Evolutionary conservation across 2,888 invertebrate species (phyloP).

Genomic region (Lasioglossum pauxillum): DNA sequence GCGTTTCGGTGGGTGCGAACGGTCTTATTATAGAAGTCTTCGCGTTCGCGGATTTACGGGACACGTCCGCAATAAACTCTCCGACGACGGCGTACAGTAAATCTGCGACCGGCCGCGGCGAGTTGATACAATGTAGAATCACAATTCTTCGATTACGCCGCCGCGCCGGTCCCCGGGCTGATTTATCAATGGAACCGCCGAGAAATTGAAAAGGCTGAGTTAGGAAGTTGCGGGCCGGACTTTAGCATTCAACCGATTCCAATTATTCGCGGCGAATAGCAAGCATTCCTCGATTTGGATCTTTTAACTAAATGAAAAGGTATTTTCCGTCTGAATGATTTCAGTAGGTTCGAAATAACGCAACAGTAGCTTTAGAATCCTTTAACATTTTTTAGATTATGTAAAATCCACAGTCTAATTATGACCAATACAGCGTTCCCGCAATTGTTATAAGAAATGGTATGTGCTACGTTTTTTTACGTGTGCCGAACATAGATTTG

Average conservation of each 20-base stretch:
- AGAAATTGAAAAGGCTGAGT: constrained; percentile 8
- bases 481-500: too few relatives aligned
- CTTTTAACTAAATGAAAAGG: too few relatives aligned
- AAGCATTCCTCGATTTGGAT: background rate
- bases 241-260: background rate
- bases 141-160: background rate
- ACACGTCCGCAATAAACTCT: constrained; percentile 1
- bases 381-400: too few relatives aligned
- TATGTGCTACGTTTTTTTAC: too few relatives aligned
- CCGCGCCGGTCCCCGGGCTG: background rate
- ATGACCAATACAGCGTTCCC: too few relatives aligned
- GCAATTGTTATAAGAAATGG: too few relatives aligned
- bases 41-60: constrained; percentile 17
- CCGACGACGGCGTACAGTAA: background rate
- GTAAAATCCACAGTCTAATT: too few relatives aligned
- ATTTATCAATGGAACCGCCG: background rate
- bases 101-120: background rate
- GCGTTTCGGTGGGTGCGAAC: constrained; percentile 49
- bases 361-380: too few relatives aligned
- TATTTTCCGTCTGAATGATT: too few relatives aligned
- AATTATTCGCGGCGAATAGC: background rate
- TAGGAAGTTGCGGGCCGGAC: background rate
- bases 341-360: too few relatives aligned
- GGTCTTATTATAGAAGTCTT: constrained; percentile 35
- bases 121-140: constrained; percentile 18